Evolutionary conservation across 2,113 vertebrate genomes (phyloP), one percentile per base, ranked within the genome.

Genomic region (Baryphthengus martii): DNA sequence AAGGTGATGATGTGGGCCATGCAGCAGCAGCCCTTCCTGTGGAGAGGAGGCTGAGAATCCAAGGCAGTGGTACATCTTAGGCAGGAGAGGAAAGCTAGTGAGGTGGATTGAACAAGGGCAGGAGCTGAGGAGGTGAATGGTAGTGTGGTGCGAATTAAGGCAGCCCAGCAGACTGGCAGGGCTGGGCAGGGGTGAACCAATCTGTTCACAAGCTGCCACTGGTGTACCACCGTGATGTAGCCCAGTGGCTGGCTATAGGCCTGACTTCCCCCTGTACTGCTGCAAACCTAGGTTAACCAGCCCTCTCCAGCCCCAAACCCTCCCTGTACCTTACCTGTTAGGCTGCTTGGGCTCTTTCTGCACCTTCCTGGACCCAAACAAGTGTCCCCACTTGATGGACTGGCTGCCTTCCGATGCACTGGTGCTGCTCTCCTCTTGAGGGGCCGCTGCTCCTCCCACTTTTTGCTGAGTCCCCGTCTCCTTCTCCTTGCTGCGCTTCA

Each of bases 401-500:
- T 95, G 93, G 67, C 52, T 89, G 33, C 11, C 3, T 16, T 79
- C 42, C 16, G 90, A 58, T 7, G 75, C 58, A 76, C 23, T 83
- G 49, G 31, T 71, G 59, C 74, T 85, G 55, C 19, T 93, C 15
- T 91, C 78, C 59, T 95, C 94, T 44, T 94, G 90, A 13, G 77
- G 66, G 65, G 44, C 62, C 92, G 81, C 85, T 65, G 77, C 85
- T 68, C 45, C 37, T 78, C 26, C 91, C 26, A n/a, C 49, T 65
- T 37, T 88, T 45, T 80, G 92, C 39, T 71, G 79, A 17, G 20
- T 50, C 23, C 76, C 88, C 1, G 53, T 80, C 44, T 98, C 98
- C 83, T 96, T 98, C 50, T 98, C 98, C 70, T 97, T 95, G 85
- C 93, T 98, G 40, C 76, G 96, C 83, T 98, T 99, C 81, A 99